A percentile compares a stretch with the other conserved stretches of the same genome.
Conservation (phyloP, 2,113 vertebrate species). For the Protobothrops mucrosquamatus region DNA sequence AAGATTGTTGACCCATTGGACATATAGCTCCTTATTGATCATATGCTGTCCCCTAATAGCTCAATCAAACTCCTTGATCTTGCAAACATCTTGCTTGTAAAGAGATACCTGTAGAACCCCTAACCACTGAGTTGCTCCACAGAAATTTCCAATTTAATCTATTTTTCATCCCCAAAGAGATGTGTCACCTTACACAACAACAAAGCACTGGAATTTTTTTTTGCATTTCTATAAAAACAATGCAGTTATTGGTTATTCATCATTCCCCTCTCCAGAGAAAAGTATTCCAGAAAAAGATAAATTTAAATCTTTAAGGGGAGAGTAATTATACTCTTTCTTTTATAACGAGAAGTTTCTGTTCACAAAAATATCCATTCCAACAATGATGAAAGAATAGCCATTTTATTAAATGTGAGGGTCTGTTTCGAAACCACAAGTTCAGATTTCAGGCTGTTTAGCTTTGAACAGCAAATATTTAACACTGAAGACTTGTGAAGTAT, state of each 20-base stretch:
- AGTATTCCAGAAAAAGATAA: neutral
- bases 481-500: slow-evolving; percentile 6
- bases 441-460: neutral
- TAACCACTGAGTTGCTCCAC: neutral
- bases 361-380: neutral
- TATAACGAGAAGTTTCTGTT: neutral
- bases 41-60: neutral
- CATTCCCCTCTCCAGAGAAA: neutral
- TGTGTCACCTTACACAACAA: neutral
- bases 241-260: neutral
- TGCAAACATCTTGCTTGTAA: neutral
- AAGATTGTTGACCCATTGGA: neutral
- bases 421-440: neutral
- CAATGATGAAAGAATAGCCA: neutral
- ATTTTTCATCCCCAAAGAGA: neutral
- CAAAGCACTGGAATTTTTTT: neutral
- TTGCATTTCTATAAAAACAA: neutral
- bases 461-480: neutral
- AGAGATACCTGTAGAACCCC: neutral
- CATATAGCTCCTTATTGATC: neutral
- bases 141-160: neutral
- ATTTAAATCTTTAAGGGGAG: neutral
- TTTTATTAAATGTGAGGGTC: neutral
- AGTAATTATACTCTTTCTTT: neutral
- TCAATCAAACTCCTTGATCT: neutral